Conservation (phyloP, 2,797 vertebrate species). For the Telmatherina bonti region DNA sequence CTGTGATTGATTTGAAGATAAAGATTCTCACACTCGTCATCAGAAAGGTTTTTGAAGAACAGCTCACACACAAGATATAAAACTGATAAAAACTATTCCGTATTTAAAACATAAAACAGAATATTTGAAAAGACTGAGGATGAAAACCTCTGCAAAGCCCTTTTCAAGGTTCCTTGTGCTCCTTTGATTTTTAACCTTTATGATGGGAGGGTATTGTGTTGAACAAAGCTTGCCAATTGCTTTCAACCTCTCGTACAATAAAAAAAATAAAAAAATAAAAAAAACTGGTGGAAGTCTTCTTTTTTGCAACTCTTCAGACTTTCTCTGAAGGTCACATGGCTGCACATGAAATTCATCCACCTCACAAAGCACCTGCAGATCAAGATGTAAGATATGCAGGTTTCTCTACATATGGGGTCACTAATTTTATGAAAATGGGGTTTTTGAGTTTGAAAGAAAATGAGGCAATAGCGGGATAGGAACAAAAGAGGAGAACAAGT, state of each 20-base stretch:
- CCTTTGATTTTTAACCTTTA: slow-evolving; percentile 26
- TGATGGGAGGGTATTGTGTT: not conserved
- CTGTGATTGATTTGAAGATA: slow-evolving; percentile 10
- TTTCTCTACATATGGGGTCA: slow-evolving; percentile 64
- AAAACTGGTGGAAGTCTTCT: slow-evolving; percentile 19
- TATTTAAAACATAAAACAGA: slow-evolving; percentile 12
- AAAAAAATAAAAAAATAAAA: not conserved
- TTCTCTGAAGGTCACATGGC: slow-evolving; percentile 52
- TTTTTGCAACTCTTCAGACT: slow-evolving; percentile 24
- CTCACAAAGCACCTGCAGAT: slow-evolving; percentile 38
- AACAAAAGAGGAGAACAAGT: slow-evolving; percentile 63
- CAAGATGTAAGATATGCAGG: slow-evolving; percentile 48
- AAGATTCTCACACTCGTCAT: slow-evolving; percentile 2
- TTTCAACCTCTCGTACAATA: slow-evolving; percentile 27
- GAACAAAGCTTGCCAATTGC: slow-evolving; percentile 18
- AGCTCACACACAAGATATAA: slow-evolving; percentile 1
- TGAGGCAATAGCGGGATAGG: slow-evolving; percentile 46
- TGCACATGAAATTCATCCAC: slow-evolving; percentile 34
- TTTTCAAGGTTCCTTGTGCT: slow-evolving; percentile 1
- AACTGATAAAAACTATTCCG: slow-evolving; percentile 10
- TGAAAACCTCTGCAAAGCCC: not conserved
- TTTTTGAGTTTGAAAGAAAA: slow-evolving; percentile 56
- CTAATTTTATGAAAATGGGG: slow-evolving; percentile 58
- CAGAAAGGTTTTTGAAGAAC: slow-evolving; percentile 1
- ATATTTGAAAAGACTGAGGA: slow-evolving; percentile 14